Evolutionary conservation across 2,888 invertebrate species (phyloP).

Genomic region (Dorcus parallelipipedus): DNA sequence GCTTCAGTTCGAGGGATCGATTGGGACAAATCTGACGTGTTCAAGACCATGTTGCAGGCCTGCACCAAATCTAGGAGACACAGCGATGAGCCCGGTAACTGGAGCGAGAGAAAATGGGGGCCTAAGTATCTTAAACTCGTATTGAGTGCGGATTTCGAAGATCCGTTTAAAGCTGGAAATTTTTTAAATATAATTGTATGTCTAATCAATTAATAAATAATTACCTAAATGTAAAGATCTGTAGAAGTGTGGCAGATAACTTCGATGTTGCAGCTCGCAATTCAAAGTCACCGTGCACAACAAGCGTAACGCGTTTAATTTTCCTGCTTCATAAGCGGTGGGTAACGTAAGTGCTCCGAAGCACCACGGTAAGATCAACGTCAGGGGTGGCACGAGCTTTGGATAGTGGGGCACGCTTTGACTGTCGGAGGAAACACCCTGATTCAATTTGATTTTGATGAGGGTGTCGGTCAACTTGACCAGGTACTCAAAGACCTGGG

Average conservation of each 20-base stretch:
- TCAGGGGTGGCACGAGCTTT: constrained; percentile 77
- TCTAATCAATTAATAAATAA: background rate
- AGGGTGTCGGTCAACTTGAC: constrained; percentile 86
- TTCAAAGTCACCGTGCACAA: constrained; percentile 83
- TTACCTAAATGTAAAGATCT: constrained; percentile 76
- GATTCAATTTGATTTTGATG: constrained; percentile 74
- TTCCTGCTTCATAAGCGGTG: constrained; percentile 71
- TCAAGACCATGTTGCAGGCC: constrained; percentile 83
- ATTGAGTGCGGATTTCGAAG: constrained; percentile 73
- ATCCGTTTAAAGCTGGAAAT: constrained; percentile 57
- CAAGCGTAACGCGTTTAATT: constrained; percentile 80
- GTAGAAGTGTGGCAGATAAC: constrained; percentile 83
- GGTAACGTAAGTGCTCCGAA: constrained; percentile 83
- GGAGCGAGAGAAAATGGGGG: constrained; percentile 79
- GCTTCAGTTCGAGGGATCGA: constrained; percentile 81
- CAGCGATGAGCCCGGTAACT: constrained; percentile 84
- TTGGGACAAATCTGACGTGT: constrained; percentile 70
- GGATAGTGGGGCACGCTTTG: constrained; percentile 72
- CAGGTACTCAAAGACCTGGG: constrained; percentile 84
- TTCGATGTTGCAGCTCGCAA: constrained; percentile 66
- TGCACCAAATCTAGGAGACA: constrained; percentile 85
- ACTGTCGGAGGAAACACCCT: constrained; percentile 74
- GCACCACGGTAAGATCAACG: constrained; percentile 91
- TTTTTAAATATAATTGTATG: background rate
- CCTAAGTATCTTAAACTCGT: constrained; percentile 76